Evolutionary conservation across 2,888 invertebrate genomes (phyloP).

Genomic region (Chloromyia formosa): DNA sequence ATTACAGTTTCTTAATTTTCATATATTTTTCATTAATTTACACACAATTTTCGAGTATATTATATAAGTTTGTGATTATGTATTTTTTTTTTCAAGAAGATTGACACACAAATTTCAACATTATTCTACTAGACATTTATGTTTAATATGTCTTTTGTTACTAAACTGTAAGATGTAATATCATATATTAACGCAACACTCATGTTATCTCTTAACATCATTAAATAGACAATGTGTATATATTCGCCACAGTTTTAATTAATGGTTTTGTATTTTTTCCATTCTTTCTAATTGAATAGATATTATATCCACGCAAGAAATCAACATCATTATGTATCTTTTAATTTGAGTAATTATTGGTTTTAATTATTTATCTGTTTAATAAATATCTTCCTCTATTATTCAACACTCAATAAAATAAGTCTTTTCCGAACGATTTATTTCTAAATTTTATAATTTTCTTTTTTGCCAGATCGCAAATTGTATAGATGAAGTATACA

Average conservation of each 20-base stretch:
- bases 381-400: not conserved
- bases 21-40: slow-evolving; percentile 48
- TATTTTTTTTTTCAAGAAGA: slow-evolving; percentile 16
- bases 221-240: too few species aligned
- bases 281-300: not conserved
- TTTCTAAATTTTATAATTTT: not conserved
- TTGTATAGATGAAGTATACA: not conserved
- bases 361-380: not conserved
- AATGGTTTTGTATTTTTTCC: not conserved
- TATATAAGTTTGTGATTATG: slow-evolving; percentile 49
- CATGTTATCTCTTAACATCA: not conserved
- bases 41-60: too few species aligned
- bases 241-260: not conserved
- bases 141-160: not conserved
- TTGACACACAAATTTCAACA: slow-evolving; percentile 29
- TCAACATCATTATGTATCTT: not conserved
- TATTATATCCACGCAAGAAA: not conserved
- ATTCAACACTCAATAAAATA: slow-evolving; percentile 18
- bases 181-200: slow-evolving; percentile 1
- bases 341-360: not conserved
- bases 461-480: too few species aligned
- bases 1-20: slow-evolving; percentile 63
- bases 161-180: too few species aligned
- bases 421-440: not conserved
- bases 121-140: not conserved